These are phyloP conservation scores for Drosophila fuyamai DNA, from an alignment of 1,140 invertebrate genomes.

Conservation along the genomic window DNA sequence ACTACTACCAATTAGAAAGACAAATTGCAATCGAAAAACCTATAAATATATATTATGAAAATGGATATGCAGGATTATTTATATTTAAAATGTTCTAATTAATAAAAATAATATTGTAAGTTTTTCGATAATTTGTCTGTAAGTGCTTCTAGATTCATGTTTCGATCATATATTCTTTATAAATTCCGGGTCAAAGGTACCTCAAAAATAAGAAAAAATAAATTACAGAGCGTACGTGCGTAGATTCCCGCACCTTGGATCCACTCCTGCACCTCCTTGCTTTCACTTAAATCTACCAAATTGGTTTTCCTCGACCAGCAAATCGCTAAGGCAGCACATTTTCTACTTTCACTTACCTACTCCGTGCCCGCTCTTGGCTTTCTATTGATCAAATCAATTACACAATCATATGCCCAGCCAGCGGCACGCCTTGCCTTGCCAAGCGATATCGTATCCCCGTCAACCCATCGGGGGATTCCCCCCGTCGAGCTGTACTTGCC, in stretches of 20 bases:
- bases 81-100: too few species aligned
- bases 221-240: conserved; percentile 67
- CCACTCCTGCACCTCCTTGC: not conserved
- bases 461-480: conserved; percentile 7
- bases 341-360: conserved; percentile 8
- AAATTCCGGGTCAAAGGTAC: not conserved
- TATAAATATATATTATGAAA: too few species aligned
- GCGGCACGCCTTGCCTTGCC: conserved; percentile 52
- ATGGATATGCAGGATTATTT: too few species aligned
- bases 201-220: conserved; percentile 4
- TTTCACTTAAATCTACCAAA: conserved; percentile 29
- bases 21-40: too few species aligned
- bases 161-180: too few species aligned
- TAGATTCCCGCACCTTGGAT: conserved; percentile 9
- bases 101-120: too few species aligned
- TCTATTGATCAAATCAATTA: conserved; percentile 80
- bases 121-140: too few species aligned
- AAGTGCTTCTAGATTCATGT: too few species aligned
- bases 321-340: conserved; percentile 56
- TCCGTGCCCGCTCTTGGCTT: conserved; percentile 1
- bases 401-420: conserved; percentile 74
- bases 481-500: conserved; percentile 29
- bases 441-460: conserved; percentile 5
- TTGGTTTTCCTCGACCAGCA: conserved; percentile 56
- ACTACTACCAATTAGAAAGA: too few species aligned